A percentile compares a stretch with the other conserved stretches of the same genome.
Evolutionary conservation across 2,113 vertebrate genomes (phyloP).

Genomic region (Corydoras sp.): DNA sequence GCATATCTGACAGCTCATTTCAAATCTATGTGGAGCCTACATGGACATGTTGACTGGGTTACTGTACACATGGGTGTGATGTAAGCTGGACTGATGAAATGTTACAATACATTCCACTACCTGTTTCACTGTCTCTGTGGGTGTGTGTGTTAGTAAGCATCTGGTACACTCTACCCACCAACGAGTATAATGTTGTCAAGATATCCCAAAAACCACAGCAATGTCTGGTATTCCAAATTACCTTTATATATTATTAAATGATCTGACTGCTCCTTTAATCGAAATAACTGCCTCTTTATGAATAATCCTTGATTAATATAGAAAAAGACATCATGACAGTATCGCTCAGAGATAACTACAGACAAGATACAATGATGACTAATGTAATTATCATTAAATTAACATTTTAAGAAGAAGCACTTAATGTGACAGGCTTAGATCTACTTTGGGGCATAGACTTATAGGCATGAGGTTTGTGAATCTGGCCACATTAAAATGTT

Average conservation of each 20-base stretch:
- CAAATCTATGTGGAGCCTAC: too few relatives aligned
- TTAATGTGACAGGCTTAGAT: neutral
- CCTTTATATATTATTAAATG: conserved; percentile 53
- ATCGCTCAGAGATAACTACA: conserved; percentile 64
- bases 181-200: neutral
- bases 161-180: neutral
- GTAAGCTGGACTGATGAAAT: conserved; percentile 26
- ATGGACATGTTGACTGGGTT: neutral
- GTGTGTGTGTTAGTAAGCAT: neutral
- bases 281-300: conserved; percentile 44
- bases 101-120: neutral
- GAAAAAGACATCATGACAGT: conserved; percentile 63
- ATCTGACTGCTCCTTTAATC: conserved; percentile 53
- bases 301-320: conserved; percentile 70
- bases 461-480: conserved; percentile 3
- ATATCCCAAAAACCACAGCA: neutral
- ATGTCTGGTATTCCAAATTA: neutral
- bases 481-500: conserved; percentile 24
- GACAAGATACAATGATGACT: conserved; percentile 55
- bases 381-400: conserved; percentile 60
- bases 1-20: too few relatives aligned
- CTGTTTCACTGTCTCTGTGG: conserved; percentile 6
- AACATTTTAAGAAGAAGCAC: conserved; percentile 11
- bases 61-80: neutral
- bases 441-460: conserved; percentile 10